Evolutionary conservation across 2,888 invertebrate genomes (phyloP).

Genomic region (Xestia xanthographa): DNA sequence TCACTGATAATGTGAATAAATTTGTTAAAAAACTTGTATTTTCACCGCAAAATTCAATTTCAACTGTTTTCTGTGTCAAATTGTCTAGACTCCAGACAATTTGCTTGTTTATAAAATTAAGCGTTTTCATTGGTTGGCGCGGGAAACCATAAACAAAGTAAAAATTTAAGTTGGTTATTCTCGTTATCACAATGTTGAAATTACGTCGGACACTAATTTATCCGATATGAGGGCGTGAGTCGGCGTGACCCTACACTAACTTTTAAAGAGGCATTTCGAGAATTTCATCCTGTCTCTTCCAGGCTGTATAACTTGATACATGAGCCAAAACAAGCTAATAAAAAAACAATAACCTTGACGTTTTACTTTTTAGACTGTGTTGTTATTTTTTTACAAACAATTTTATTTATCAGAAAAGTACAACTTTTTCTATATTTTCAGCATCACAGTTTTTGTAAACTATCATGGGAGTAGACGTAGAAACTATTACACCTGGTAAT

Average conservation of each 20-base stretch:
- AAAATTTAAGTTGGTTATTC: slow-evolving; percentile 9
- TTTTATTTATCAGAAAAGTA: neutral
- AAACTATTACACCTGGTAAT: slow-evolving; percentile 85
- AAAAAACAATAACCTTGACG: slow-evolving; percentile 1
- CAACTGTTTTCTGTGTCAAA: slow-evolving; percentile 83
- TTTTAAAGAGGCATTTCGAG: neutral
- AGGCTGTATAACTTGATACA: neutral
- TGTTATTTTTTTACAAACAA: slow-evolving; percentile 46
- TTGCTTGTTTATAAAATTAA: slow-evolving; percentile 76
- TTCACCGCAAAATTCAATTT: slow-evolving; percentile 80
- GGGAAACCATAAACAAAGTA: slow-evolving; percentile 39
- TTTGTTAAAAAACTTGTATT: slow-evolving; percentile 54
- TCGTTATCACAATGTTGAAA: neutral
- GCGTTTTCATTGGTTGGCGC: slow-evolving; percentile 70
- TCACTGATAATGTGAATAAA: slow-evolving; percentile 53
- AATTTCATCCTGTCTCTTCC: neutral
- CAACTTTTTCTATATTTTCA: slow-evolving; percentile 1
- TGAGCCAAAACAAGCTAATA: neutral
- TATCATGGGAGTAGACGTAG: slow-evolving; percentile 86
- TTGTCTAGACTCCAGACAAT: slow-evolving; percentile 60
- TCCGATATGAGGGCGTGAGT: neutral
- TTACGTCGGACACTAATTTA: neutral
- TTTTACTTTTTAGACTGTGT: slow-evolving; percentile 37
- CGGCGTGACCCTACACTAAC: neutral
- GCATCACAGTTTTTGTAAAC: neutral